Conservation (phyloP, 2,113 vertebrate genomes). For the Ursus arctos region DNA sequence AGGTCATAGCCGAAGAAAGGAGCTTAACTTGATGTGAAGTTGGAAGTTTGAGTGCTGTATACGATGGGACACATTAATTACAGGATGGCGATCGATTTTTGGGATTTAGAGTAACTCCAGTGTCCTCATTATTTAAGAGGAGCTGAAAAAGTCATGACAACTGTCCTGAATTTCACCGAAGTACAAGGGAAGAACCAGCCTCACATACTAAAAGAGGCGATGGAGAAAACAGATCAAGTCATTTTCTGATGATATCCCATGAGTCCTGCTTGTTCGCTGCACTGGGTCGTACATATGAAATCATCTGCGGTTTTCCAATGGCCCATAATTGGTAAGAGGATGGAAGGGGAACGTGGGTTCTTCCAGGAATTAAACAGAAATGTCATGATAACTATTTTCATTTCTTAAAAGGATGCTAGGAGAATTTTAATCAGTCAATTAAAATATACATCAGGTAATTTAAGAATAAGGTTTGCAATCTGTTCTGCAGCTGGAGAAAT, state of each 20-base stretch:
- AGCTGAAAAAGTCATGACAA: neutral
- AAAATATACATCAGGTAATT: conserved; percentile 61
- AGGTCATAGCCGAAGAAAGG: neutral
- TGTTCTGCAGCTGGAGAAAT: conserved; percentile 70
- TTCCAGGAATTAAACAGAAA: conserved; percentile 13
- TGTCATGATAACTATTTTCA: conserved; percentile 58
- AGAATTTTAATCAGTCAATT: conserved; percentile 69
- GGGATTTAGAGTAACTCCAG: neutral
- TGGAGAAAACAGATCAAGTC: neutral
- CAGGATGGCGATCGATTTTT: neutral
- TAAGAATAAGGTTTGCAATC: conserved; percentile 55
- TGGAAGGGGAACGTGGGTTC: neutral
- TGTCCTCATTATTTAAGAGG: conserved; percentile 27
- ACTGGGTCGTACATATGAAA: neutral
- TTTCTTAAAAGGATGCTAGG: conserved; percentile 60
- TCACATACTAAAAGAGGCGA: neutral
- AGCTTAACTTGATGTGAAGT: neutral
- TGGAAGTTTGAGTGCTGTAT: neutral
- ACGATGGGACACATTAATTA: neutral
- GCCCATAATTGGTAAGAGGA: neutral
- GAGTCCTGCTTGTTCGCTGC: neutral
- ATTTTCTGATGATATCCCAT: neutral
- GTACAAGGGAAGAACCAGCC: neutral
- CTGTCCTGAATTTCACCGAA: conserved; percentile 1
- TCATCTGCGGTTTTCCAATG: neutral